These are phyloP conservation scores for Meriones psammophilus DNA, from an alignment of 2,797 vertebrate genomes.

Conservation along the genomic window DNA sequence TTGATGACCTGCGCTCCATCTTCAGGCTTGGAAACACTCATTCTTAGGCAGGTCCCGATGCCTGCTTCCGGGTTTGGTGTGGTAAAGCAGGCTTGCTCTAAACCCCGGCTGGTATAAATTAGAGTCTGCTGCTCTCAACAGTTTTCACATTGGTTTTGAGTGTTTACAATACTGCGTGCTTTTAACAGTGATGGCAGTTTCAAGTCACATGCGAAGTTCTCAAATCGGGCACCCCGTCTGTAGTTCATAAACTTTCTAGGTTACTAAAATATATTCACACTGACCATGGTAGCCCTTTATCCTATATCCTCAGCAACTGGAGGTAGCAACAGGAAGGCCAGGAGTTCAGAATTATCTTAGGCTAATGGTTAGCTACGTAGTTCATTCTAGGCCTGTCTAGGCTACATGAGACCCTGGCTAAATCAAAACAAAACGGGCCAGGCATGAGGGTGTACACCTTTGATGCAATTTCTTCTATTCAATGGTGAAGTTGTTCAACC, in stretches of 20 bases:
- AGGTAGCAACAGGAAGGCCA: not conserved
- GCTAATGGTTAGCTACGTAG: not conserved
- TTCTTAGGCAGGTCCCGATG: not conserved
- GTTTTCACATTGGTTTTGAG: not conserved
- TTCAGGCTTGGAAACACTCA: not conserved
- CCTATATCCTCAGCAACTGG: not conserved
- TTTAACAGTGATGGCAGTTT: not conserved
- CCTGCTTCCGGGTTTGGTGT: not conserved
- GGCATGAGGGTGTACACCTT: not conserved
- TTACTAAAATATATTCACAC: not conserved
- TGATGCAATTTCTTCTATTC: not conserved
- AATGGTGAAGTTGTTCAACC: too few species aligned
- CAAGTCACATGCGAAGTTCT: slow-evolving; percentile 43
- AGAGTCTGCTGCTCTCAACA: not conserved
- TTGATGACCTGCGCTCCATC: not conserved
- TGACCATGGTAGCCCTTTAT: not conserved
- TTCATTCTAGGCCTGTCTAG: not conserved
- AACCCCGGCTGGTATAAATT: not conserved
- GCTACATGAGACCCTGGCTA: not conserved
- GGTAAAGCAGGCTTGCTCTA: too few species aligned
- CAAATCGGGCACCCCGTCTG: not conserved
- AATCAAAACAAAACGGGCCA: not conserved
- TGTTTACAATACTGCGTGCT: not conserved
- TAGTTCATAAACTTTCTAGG: slow-evolving; percentile 39
- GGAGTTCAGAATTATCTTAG: not conserved